Percentiles rank a stretch among this genome's conserved stretches.
Evolutionary conservation across 2,113 vertebrate species (phyloP).

Genomic region (Tauraco erythrolophus): DNA sequence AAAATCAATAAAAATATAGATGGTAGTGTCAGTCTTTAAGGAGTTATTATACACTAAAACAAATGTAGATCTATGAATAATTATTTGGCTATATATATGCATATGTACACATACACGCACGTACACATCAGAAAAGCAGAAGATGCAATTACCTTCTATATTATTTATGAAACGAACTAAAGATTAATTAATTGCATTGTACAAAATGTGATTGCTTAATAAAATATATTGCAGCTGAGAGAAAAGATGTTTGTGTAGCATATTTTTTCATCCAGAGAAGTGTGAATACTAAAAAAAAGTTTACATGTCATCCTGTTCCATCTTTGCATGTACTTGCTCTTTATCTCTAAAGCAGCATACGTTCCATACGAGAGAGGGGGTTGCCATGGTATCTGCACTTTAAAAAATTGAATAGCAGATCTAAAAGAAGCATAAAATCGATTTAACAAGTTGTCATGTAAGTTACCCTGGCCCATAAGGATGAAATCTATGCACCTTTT

Average conservation of each 20-base stretch:
- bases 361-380: conserved; percentile 67
- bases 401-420: conserved; percentile 72
- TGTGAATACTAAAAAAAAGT: conserved; percentile 44
- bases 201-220: not conserved
- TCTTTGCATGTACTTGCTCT: conserved; percentile 68
- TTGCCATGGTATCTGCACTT: conserved; percentile 75
- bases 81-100: not conserved
- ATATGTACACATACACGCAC: not conserved
- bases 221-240: not conserved
- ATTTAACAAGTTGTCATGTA: conserved; percentile 76
- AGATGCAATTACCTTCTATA: not conserved
- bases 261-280: not conserved
- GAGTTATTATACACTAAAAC: not conserved
- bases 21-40: not conserved
- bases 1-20: not conserved
- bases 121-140: not conserved
- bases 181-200: not conserved
- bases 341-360: conserved; percentile 75
- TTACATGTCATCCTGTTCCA: conserved; percentile 63
- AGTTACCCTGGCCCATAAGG: conserved; percentile 58
- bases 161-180: not conserved
- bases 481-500: conserved; percentile 30
- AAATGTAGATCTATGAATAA: not conserved
- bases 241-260: not conserved
- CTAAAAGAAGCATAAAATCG: conserved; percentile 74